Conservation (phyloP, 1,140 invertebrate species). For the Nomia melanderi region DNA sequence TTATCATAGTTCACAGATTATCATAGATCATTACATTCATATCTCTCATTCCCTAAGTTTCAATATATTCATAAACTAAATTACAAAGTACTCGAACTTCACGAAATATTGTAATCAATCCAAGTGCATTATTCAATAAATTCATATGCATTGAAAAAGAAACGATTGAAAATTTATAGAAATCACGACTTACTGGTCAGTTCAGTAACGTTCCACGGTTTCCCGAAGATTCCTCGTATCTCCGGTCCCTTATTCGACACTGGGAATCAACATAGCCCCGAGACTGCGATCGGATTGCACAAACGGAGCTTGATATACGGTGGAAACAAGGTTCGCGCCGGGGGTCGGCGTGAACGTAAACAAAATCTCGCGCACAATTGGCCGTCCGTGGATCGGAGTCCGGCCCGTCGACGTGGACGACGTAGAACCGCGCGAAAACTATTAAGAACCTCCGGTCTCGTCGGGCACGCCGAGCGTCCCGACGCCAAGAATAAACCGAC, state of each 20-base stretch:
- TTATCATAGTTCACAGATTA: no score
- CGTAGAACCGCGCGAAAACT: conserved; percentile 70
- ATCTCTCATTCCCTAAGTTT: no score
- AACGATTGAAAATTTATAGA: no score
- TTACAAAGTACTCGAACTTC: no score
- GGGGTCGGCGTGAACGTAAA: conserved; percentile 6
- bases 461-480: conserved; percentile 70
- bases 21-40: no score
- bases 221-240: not conserved
- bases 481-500: conserved; percentile 77
- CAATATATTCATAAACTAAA: no score
- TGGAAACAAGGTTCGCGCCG: not conserved
- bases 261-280: not conserved
- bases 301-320: not conserved
- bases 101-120: no score
- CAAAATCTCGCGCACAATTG: conserved; percentile 46
- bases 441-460: conserved; percentile 66
- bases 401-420: conserved; percentile 32
- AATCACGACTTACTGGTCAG: not conserved
- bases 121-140: no score
- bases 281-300: conserved; percentile 12
- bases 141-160: no score
- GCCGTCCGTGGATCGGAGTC: conserved; percentile 37
- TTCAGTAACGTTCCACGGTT: no score
- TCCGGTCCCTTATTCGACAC: not conserved